Conservation (phyloP, 2,797 vertebrate genomes). For the Oreortyx pictus region DNA sequence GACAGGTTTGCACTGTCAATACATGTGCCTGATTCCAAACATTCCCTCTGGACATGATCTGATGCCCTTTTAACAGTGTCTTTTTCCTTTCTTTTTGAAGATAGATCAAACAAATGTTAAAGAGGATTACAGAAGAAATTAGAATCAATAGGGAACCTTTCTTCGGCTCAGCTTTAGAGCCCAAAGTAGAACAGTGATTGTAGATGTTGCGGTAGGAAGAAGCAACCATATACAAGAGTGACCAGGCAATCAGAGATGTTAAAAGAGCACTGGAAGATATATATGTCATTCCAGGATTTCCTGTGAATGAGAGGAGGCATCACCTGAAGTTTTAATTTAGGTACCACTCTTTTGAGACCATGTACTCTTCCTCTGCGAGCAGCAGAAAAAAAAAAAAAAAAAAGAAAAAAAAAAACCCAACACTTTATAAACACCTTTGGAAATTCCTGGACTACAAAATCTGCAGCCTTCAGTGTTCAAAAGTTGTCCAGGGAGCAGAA, state of each 20-base stretch:
- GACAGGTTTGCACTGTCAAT: neutral
- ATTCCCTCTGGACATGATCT: neutral
- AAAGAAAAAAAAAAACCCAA: neutral
- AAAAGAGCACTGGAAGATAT: neutral
- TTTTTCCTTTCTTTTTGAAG: constrained; percentile 9
- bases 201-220: neutral
- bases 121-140: constrained; percentile 10
- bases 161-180: neutral
- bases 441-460: neutral
- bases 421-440: neutral
- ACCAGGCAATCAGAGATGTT: neutral
- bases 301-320: neutral
- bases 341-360: neutral
- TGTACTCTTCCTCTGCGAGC: neutral
- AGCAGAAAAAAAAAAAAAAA: neutral
- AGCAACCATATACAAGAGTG: neutral
- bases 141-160: neutral
- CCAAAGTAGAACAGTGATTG: neutral
- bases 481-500: neutral
- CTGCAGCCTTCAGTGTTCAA: neutral
- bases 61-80: neutral
- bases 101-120: neutral
- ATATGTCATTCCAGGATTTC: neutral
- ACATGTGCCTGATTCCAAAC: neutral
- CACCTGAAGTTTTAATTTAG: neutral